Conservation (phyloP, 2,113 vertebrate genomes). For the Falco punctatus region DNA sequence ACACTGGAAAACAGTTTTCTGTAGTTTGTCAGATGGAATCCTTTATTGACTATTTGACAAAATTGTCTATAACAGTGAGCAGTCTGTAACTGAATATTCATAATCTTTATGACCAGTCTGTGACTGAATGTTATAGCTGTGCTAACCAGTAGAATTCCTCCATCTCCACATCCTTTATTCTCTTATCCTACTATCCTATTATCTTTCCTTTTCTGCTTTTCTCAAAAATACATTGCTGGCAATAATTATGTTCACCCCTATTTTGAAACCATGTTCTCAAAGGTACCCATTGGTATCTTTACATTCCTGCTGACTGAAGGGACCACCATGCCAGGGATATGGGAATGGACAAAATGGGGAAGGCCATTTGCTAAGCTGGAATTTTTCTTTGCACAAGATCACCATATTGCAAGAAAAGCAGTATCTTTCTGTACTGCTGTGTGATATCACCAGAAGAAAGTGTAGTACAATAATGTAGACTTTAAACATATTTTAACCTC, state of each 20-base stretch:
- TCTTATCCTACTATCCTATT: background rate
- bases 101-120: background rate
- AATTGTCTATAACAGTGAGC: background rate
- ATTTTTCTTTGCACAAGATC: background rate
- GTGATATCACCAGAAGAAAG: background rate
- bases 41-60: background rate
- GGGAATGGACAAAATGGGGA: background rate
- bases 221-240: background rate
- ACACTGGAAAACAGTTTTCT: background rate
- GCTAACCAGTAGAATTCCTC: background rate
- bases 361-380: background rate
- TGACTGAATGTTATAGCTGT: background rate
- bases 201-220: background rate
- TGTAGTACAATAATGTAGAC: background rate
- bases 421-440: background rate
- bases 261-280: background rate
- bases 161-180: background rate
- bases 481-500: background rate
- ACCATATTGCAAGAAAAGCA: background rate
- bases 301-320: background rate
- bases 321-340: background rate
- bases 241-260: background rate
- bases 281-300: background rate
- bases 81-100: background rate
- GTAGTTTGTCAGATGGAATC: background rate